Percentiles rank a stretch among this genome's conserved stretches.
Conservation (phyloP, 2,888 invertebrate species). For the Celastrina argiolus region DNA sequence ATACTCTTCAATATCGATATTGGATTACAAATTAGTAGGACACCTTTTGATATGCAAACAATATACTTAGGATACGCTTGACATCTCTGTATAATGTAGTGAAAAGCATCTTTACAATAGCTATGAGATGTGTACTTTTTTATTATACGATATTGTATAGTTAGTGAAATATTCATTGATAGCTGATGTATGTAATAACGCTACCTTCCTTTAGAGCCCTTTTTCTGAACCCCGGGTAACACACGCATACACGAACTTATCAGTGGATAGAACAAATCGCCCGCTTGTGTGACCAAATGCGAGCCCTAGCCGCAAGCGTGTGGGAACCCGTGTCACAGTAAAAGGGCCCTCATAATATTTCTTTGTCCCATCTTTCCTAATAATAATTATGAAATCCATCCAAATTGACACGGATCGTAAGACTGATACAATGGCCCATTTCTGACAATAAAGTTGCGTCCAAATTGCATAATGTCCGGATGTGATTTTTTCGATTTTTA, state of each 20-base stretch:
- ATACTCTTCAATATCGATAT: background rate
- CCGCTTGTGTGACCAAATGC: too few species aligned
- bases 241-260: too few species aligned
- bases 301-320: too few species aligned
- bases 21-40: background rate
- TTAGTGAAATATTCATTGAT: conserved; percentile 3
- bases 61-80: background rate
- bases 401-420: conserved; percentile 46
- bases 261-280: too few species aligned
- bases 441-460: conserved; percentile 63
- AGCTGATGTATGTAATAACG: background rate
- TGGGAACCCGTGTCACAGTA: too few species aligned
- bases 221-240: too few species aligned
- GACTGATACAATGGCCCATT: conserved; percentile 53
- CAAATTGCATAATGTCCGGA: conserved; percentile 33
- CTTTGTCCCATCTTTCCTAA: conserved; percentile 3
- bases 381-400: conserved; percentile 42
- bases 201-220: too few species aligned
- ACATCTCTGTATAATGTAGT: background rate
- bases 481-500: conserved; percentile 19
- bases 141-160: conserved; percentile 6
- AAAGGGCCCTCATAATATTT: too few species aligned
- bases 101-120: background rate
- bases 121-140: background rate
- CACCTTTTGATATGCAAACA: background rate